These are phyloP conservation scores for Clusia tigrina DNA, from an alignment of 2,888 invertebrate genomes.

Conservation along the genomic window DNA sequence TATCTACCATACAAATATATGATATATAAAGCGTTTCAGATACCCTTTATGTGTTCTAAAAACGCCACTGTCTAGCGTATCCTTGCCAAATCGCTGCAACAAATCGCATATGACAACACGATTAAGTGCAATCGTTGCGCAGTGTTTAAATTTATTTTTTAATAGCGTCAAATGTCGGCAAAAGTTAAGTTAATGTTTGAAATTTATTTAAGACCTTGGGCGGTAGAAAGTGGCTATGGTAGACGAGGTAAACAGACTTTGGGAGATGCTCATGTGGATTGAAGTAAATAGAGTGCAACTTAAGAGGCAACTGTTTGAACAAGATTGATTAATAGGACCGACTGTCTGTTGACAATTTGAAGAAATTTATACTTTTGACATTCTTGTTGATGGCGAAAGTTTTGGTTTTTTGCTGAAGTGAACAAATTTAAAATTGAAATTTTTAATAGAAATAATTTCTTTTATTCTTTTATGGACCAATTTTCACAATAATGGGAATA, in stretches of 20 bases:
- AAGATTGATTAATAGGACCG: not conserved
- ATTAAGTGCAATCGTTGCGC: constrained; percentile 25
- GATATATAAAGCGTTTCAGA: too few species aligned
- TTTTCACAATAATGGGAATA: too few species aligned
- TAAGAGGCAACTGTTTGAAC: not conserved
- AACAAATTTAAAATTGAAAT: too few species aligned
- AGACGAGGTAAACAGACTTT: not conserved
- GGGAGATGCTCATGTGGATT: not conserved
- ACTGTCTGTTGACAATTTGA: too few species aligned
- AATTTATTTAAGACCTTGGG: not conserved
- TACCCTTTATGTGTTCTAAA: too few species aligned
- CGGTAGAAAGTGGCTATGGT: not conserved
- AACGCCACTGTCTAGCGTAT: not conserved
- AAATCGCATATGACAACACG: constrained; percentile 13
- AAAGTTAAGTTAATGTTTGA: constrained; percentile 23
- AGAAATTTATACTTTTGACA: too few species aligned
- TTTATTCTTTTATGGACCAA: too few species aligned
- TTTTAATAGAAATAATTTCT: too few species aligned
- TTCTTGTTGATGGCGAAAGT: too few species aligned
- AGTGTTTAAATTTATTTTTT: constrained; percentile 23
- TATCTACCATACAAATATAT: too few species aligned
- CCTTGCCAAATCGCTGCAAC: not conserved
- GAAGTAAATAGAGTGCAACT: not conserved
- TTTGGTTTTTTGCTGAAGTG: too few species aligned
- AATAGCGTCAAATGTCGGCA: constrained; percentile 14